Conservation (phyloP, 2,113 vertebrate species). For the Chunga burmeisteri region DNA sequence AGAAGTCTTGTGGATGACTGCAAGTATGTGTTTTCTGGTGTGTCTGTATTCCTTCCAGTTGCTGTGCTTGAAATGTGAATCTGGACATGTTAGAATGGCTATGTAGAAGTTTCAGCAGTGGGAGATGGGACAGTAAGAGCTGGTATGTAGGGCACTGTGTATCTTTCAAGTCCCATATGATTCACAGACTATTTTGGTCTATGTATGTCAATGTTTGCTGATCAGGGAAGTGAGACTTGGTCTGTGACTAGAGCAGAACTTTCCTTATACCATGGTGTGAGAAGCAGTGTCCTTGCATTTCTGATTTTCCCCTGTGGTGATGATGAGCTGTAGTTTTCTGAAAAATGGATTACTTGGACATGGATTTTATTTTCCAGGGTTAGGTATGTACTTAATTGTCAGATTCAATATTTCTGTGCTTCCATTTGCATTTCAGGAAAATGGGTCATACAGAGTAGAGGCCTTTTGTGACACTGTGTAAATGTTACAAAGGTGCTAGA, state of each 20-base stretch:
- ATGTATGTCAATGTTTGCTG: not conserved
- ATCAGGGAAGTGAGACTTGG: not conserved
- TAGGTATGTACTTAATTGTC: not conserved
- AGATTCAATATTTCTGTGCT: not conserved
- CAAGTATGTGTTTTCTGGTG: not conserved
- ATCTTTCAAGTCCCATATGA: not conserved
- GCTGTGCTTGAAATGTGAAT: not conserved
- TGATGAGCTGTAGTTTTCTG: not conserved
- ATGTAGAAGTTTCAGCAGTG: not conserved
- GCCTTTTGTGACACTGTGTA: not conserved
- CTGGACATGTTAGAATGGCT: not conserved
- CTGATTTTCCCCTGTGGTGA: not conserved
- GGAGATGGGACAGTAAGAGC: not conserved
- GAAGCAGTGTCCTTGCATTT: not conserved
- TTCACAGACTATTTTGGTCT: not conserved
- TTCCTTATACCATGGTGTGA: not conserved
- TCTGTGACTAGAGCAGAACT: not conserved
- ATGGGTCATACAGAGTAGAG: not conserved
- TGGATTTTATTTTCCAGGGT: not conserved
- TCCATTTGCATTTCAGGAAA: not conserved
- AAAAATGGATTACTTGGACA: not conserved
- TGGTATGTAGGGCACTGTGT: not conserved
- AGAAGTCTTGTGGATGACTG: not conserved
- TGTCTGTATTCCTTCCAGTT: not conserved
- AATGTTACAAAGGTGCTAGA: not conserved